These are phyloP conservation scores for Laticauda colubrina DNA, from an alignment of 2,113 vertebrate genomes.

Conservation along the genomic window DNA sequence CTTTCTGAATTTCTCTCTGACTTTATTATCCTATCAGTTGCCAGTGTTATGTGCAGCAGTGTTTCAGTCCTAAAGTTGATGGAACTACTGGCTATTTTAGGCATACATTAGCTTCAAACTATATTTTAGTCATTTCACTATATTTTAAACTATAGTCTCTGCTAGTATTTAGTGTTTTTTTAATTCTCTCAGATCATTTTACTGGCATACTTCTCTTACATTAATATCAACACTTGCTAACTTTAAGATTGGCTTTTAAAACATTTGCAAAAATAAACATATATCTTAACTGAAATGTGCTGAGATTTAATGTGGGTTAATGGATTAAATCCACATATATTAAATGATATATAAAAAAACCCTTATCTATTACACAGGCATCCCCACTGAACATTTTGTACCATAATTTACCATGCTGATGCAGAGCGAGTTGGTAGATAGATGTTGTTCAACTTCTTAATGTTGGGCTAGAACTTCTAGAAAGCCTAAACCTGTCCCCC, in stretches of 20 bases:
- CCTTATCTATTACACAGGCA: neutral
- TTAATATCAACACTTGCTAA: neutral
- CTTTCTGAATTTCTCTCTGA: neutral
- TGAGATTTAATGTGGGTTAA: neutral
- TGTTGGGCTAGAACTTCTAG: neutral
- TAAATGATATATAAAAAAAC: neutral
- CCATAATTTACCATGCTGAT: neutral
- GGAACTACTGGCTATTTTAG: fast-evolving
- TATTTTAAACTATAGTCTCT: neutral
- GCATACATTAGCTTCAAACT: neutral
- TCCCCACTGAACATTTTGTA: neutral
- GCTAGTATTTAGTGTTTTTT: neutral
- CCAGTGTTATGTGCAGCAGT: fast-evolving
- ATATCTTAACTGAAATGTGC: neutral
- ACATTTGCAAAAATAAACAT: neutral
- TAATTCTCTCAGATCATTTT: neutral
- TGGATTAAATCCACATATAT: neutral
- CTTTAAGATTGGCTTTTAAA: neutral
- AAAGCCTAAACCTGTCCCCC: neutral
- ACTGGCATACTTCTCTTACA: neutral
- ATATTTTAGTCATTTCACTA: neutral
- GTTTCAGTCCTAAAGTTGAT: neutral
- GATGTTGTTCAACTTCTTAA: neutral
- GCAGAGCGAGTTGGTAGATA: neutral
- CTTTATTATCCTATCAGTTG: neutral